Conservation (phyloP, 2,888 invertebrate genomes). For the Noctua fimbriata region DNA sequence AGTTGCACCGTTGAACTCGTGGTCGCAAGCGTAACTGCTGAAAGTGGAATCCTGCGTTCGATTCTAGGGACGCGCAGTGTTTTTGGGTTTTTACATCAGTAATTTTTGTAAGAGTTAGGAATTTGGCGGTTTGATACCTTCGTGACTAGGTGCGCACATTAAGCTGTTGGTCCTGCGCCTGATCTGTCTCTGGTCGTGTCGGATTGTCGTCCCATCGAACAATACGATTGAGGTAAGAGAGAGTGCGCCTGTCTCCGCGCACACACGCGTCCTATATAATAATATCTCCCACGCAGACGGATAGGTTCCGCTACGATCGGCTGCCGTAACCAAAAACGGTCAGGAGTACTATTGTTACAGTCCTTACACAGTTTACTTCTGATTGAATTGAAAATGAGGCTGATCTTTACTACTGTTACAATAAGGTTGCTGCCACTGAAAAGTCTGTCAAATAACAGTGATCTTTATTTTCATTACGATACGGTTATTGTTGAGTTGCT, state of each 20-base stretch:
- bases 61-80: neutral
- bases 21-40: neutral
- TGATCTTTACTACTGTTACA: neutral
- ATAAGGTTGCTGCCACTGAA: neutral
- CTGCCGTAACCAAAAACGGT: neutral
- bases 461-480: neutral
- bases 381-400: neutral
- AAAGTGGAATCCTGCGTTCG: neutral
- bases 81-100: neutral
- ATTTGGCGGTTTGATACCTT: neutral
- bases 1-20: neutral
- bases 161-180: neutral
- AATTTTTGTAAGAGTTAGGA: neutral
- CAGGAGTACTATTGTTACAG: neutral
- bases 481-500: neutral
- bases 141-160: neutral
- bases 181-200: neutral
- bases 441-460: neutral
- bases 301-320: neutral
- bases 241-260: neutral
- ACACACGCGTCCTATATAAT: neutral
- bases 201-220: neutral
- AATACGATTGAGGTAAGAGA: neutral
- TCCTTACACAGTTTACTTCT: neutral
- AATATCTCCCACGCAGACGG: neutral